Evolutionary conservation across 1,140 invertebrate species (phyloP).

Genomic region (Sesamia nonagrioides): DNA sequence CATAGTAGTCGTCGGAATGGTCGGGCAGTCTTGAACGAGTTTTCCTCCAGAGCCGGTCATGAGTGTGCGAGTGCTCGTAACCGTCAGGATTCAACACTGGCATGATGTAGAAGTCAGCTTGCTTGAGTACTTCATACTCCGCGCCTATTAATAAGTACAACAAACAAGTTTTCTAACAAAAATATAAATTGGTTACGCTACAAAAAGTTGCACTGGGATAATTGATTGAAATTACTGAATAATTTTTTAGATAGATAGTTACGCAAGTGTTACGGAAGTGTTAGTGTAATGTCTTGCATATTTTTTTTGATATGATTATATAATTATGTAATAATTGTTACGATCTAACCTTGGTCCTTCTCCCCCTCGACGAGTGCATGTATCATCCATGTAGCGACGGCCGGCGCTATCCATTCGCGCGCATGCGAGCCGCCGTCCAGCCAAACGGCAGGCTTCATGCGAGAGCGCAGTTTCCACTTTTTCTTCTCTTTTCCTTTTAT

Average conservation of each 20-base stretch:
- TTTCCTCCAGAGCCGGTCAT: constrained; percentile 94
- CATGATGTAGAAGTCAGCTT: constrained; percentile 93
- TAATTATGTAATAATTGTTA: neutral
- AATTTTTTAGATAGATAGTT: neutral
- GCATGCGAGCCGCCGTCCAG: constrained; percentile 93
- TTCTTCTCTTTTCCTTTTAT: constrained; percentile 62
- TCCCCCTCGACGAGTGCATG: constrained; percentile 91
- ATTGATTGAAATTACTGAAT: neutral
- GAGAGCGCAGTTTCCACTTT: constrained; percentile 81
- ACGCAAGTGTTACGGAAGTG: neutral
- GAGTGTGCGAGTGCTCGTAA: constrained; percentile 92
- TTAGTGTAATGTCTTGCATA: neutral
- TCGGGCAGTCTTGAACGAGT: constrained; percentile 89
- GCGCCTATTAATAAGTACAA: constrained; percentile 70
- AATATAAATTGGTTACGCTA: neutral
- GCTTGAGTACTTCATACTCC: constrained; percentile 88
- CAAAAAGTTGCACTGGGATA: neutral
- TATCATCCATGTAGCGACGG: constrained; percentile 93
- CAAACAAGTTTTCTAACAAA: constrained; percentile 16
- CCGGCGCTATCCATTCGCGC: constrained; percentile 95
- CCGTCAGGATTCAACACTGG: constrained; percentile 94
- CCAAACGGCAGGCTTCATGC: constrained; percentile 89
- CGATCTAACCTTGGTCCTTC: constrained; percentile 81
- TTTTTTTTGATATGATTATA: too few relatives aligned
- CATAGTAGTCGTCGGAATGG: constrained; percentile 79